Percentiles rank a stretch among this genome's conserved stretches.
phyloP scores from a whole-genome alignment of 2,888 invertebrate species.

The Caenorhabditis wallacei region DNA sequence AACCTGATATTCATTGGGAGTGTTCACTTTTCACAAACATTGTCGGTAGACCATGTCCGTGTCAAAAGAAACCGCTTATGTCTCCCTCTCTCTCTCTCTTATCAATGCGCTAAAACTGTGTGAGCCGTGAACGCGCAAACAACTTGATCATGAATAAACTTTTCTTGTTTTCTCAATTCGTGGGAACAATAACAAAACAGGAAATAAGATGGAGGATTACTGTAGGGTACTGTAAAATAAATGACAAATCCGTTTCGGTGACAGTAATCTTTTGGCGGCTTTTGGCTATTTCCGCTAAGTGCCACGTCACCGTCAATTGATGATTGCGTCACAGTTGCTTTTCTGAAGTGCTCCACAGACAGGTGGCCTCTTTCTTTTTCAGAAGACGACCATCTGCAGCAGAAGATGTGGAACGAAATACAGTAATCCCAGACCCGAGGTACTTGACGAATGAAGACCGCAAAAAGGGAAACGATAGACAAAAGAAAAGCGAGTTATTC shows the following conservation, averaged over 20 bases:
- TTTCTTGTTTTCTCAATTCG: neutral
- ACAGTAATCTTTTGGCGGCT: constrained; percentile 41
- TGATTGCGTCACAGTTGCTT: constrained; percentile 36
- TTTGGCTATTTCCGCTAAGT: constrained; percentile 35
- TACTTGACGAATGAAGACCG: constrained; percentile 40
- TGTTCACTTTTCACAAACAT: constrained; percentile 26
- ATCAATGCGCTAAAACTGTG: constrained; percentile 52
- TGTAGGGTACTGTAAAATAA: constrained; percentile 3
- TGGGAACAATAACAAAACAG: constrained; percentile 22
- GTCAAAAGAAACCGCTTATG: constrained; percentile 55
- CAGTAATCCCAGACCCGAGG: constrained; percentile 13
- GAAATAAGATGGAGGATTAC: constrained; percentile 4
- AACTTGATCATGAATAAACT: constrained; percentile 22
- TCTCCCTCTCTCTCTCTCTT: constrained; percentile 14
- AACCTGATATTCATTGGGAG: constrained; percentile 38
- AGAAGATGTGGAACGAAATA: constrained; percentile 43
- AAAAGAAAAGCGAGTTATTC: constrained; percentile 53
- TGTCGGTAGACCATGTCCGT: constrained; percentile 47
- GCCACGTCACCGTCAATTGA: constrained; percentile 34
- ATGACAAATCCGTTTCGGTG: constrained; percentile 33
- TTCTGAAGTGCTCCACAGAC: constrained; percentile 30
- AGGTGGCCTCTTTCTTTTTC: constrained; percentile 47
- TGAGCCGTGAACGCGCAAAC: constrained; percentile 40
- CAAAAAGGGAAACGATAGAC: constrained; percentile 21
- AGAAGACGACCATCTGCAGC: constrained; percentile 54